Base-by-base conservation (phyloP, 1,140 invertebrate genomes). In the Euwallacea fornicatus region DNA sequence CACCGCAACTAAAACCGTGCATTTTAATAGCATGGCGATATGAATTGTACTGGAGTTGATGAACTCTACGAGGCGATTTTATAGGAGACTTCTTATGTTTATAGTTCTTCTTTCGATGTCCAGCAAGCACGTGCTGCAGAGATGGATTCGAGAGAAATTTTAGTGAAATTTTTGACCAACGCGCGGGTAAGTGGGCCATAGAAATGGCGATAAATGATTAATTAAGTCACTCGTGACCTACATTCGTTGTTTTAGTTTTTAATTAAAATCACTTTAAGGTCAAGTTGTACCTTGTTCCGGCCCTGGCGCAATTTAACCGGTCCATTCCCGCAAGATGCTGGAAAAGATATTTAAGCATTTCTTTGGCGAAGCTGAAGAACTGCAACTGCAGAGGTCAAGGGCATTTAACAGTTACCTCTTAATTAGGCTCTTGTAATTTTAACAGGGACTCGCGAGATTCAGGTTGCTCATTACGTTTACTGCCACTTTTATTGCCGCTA, bases 11-110 rank as follows among this genome's bases (percentile, higher is more conserved):
- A 71, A 44, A 58, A 71, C 56, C 41, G 47, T 59, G 70, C 33
- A 74, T 67, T 71, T 74, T 71, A 15, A 53, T 56, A 62, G 54
- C 66, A 74, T 72, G 58, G 44, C 70, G 69, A 53, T 53, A 59
- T 33, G 46, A 69, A 72, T 42, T 60, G 53, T 60, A 76, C 75
- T 78, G 71, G 72, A 73, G 75, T 72, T 74, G 75, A 66, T 76
- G 74, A 76, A 76, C 75, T 76, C 74, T 74, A 72, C 21, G 21
- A 61, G 65, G 50, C 47, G 74, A 69, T 76, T 78, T 76, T 77
- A 77, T 77, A 77, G 60, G 66, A 11, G 62, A 71, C 66, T 66
- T 72, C 70, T 66, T 64, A 15, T 72, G 70, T 67, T 72, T 61
- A 72, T 66, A 66, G 70, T 72, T 66, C 61, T 70, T 63, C 69